Base-by-base conservation (phyloP, 2,797 vertebrate genomes). In the Benthosema pterotum region DNA sequence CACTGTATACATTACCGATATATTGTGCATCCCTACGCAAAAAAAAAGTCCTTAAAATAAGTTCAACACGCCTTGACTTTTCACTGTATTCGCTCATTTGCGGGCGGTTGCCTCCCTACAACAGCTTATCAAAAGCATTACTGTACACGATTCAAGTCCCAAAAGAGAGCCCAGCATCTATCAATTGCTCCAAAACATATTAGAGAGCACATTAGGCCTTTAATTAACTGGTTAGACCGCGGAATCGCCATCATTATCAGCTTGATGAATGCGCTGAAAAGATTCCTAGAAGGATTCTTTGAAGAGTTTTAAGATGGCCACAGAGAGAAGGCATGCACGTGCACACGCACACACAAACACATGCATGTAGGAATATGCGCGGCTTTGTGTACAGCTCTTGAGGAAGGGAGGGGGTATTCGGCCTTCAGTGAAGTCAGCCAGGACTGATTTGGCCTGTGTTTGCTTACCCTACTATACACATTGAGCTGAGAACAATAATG, bases 331-430 rank as follows among this genome's bases (percentile, higher is more conserved):
- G n/a, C 28, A 5, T 6, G 3, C 28, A 28, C 28, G 7, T 6
- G 7, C 28, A 5, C 5, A 28, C 28, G 7, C 28, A 28, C 28
- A 28, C 28, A 8, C 32, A 6, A 7, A 8, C 32, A 78, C 59
- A 47, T 42, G 32, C 38, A 54, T 7, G n/a, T 15, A 60, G 80
- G 75, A 84, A 82, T 83, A 80, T 22, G 68, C 47, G 28, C 60
- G 54, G 57, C 63, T 74, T 71, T 79, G 71, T 80, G 78, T 73
- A 54, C 65, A 57, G 62, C 64, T 45, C 32, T 78, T 67, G 67
- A 74, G 86, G 87, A 90, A 87, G 87, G 87, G 88, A 85, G 89
- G 78, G 69, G 75, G 69, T 75, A n/a, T n/a, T n/a, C 70, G 81
- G 83, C 85, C 72, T 78, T 83, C 78, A 65, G 14, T 75, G 62